A percentile compares a stretch with the other conserved stretches of the same genome.
Evolutionary conservation across 2,113 vertebrate genomes (phyloP).

Genomic region (Corydoras sp.): DNA sequence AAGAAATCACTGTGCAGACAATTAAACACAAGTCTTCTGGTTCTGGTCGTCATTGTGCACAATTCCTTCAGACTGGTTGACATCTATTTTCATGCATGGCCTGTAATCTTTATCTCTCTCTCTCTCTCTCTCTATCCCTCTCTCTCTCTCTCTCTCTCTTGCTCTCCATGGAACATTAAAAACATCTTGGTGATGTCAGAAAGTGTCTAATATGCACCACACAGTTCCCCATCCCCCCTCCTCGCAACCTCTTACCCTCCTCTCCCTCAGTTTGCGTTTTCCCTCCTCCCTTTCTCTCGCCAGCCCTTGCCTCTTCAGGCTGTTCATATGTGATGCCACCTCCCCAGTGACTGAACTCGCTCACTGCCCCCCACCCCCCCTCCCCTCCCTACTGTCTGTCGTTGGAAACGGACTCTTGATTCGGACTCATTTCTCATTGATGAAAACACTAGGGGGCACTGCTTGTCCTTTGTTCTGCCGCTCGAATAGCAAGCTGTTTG

Average conservation of each 20-base stretch:
- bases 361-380: slow-evolving; percentile 32
- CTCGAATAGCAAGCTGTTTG: slow-evolving; percentile 46
- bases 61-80: slow-evolving; percentile 58
- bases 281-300: slow-evolving; percentile 18
- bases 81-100: slow-evolving; percentile 69
- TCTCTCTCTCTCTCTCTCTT: slow-evolving; percentile 7
- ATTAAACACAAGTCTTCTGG: slow-evolving; percentile 53
- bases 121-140: slow-evolving; percentile 21
- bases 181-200: slow-evolving; percentile 64
- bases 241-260: slow-evolving; percentile 33
- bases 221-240: slow-evolving; percentile 14
- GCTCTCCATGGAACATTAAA: slow-evolving; percentile 59
- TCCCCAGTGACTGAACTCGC: slow-evolving; percentile 45
- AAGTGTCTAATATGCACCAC: slow-evolving; percentile 48
- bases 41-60: slow-evolving; percentile 63
- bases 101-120: slow-evolving; percentile 46
- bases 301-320: slow-evolving; percentile 21
- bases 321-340: slow-evolving; percentile 52
- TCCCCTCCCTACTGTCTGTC: slow-evolving; percentile 39
- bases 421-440: slow-evolving; percentile 65
- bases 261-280: slow-evolving; percentile 5
- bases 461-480: slow-evolving; percentile 82
- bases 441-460: slow-evolving; percentile 97
- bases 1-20: too few relatives aligned
- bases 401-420: slow-evolving; percentile 55